Evolutionary conservation across 2,888 invertebrate species (phyloP).

Genomic region (Stenurella melanura): DNA sequence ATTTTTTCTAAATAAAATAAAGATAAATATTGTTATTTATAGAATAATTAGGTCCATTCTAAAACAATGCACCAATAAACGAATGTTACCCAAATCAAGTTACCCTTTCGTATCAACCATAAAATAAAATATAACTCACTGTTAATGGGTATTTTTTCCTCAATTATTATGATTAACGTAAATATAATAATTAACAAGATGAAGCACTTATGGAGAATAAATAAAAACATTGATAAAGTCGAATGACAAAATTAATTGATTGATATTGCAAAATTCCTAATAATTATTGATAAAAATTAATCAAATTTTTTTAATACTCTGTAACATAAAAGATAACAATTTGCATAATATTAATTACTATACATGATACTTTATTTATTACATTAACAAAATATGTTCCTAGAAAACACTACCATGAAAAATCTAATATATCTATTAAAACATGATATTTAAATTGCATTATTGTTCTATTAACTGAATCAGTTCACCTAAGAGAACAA

Average conservation of each 20-base stretch:
- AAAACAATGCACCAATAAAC: slow-evolving; percentile 3
- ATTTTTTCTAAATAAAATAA: slow-evolving; percentile 43
- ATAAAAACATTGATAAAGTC: slow-evolving; percentile 26
- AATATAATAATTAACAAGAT: slow-evolving; percentile 10
- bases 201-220: slow-evolving; percentile 1
- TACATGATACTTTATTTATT: not conserved
- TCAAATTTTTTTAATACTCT: slow-evolving; percentile 26
- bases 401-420: too few species aligned
- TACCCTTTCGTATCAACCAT: not conserved
- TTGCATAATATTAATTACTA: slow-evolving; percentile 34
- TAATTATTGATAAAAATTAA: slow-evolving; percentile 44
- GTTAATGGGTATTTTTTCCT: not conserved
- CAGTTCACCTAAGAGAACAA: too few species aligned
- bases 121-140: not conserved
- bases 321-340: slow-evolving; percentile 17
- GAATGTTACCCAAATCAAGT: not conserved
- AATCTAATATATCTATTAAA: too few species aligned
- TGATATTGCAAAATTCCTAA: slow-evolving; percentile 42
- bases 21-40: slow-evolving; percentile 34
- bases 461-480: too few species aligned
- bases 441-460: too few species aligned
- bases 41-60: slow-evolving; percentile 31
- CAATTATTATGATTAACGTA: not conserved
- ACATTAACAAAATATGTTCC: too few species aligned
- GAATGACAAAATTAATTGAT: slow-evolving; percentile 39